Conservation (phyloP, 2,888 invertebrate genomes). For the Syrphus vitripennis region DNA sequence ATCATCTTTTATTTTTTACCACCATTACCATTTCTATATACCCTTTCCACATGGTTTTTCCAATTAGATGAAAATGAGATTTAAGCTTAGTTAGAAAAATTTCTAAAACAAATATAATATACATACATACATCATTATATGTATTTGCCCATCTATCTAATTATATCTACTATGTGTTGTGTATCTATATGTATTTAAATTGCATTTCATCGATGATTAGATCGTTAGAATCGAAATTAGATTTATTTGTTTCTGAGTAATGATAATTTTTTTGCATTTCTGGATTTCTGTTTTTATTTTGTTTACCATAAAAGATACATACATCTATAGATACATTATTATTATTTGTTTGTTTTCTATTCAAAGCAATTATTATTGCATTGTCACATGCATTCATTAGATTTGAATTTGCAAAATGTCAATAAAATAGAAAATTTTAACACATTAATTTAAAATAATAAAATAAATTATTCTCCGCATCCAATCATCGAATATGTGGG, state of each 20-base stretch:
- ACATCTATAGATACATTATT: too few species aligned
- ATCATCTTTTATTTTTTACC: constrained; percentile 38
- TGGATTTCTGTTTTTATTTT: not conserved
- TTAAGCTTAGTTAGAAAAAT: constrained; percentile 46
- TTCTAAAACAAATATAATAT: constrained; percentile 4
- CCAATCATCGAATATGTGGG: constrained; percentile 2
- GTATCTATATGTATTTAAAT: constrained; percentile 40
- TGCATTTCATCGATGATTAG: constrained; percentile 65
- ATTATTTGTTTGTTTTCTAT: constrained; percentile 1
- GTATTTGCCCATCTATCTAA: not conserved
- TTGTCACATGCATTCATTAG: constrained; percentile 62
- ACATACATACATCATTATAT: not conserved
- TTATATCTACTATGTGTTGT: constrained; percentile 3
- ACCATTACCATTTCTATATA: not conserved
- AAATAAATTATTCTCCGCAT: constrained; percentile 1
- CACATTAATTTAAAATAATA: constrained; percentile 68
- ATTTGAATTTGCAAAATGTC: constrained; percentile 54
- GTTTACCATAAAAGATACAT: not conserved
- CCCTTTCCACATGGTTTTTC: not conserved
- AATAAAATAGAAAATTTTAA: constrained; percentile 64
- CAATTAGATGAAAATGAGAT: constrained; percentile 59
- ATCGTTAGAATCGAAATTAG: constrained; percentile 45
- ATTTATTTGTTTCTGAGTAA: constrained; percentile 49
- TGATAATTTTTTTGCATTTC: constrained; percentile 36
- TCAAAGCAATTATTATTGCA: constrained; percentile 58